These are phyloP conservation scores for Adrianichthys oophorus DNA, from an alignment of 2,797 vertebrate genomes.

Conservation along the genomic window DNA sequence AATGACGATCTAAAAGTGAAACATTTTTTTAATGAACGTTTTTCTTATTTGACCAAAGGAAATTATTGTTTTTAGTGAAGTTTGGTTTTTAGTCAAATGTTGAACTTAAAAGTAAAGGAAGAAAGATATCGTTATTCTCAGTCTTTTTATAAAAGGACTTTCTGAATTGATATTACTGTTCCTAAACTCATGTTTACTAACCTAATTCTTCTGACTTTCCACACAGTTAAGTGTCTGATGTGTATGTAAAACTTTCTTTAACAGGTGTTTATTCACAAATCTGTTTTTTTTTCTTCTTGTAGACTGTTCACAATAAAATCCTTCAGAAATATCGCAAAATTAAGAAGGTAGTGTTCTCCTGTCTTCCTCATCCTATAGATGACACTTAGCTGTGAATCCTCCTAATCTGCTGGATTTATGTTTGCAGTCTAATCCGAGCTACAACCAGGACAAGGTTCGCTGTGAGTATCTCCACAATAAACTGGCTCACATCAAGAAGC, in stretches of 20 bases:
- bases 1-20: too few relatives aligned
- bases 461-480: constrained; percentile 96
- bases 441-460: constrained; percentile 88
- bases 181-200: too few relatives aligned
- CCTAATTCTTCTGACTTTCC: too few relatives aligned
- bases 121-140: too few relatives aligned
- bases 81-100: background rate
- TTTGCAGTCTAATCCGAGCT: constrained; percentile 88
- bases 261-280: background rate
- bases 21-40: too few relatives aligned
- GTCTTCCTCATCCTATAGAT: background rate
- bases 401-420: background rate
- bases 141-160: too few relatives aligned
- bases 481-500: constrained; percentile 92
- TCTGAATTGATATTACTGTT: too few relatives aligned
- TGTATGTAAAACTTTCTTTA: too few relatives aligned
- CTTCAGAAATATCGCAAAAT: constrained; percentile 91
- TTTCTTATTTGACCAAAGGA: too few relatives aligned
- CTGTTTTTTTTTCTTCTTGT: constrained; percentile 22
- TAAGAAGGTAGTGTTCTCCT: constrained; percentile 82
- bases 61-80: too few relatives aligned
- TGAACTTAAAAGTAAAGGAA: background rate
- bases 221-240: too few relatives aligned
- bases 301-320: constrained; percentile 91
- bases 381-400: background rate